Evolutionary conservation across 2,888 invertebrate genomes (phyloP).

Genomic region (Tenthredo amoena): DNA sequence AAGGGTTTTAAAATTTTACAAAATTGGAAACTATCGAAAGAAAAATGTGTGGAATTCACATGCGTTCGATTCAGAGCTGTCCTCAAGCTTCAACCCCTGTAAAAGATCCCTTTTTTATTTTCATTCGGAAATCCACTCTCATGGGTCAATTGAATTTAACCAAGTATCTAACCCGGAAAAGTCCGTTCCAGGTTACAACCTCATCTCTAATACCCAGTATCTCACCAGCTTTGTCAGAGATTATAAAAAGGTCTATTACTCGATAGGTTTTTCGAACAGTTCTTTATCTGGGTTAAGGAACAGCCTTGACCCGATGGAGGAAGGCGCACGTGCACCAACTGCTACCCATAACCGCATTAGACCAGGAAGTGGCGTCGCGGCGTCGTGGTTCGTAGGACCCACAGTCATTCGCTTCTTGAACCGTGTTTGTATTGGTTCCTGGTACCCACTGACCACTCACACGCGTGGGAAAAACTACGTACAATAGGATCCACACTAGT

Average conservation of each 20-base stretch:
- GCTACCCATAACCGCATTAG: conserved; percentile 27
- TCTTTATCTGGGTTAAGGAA: conserved; percentile 60
- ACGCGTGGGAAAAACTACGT: conserved; percentile 8
- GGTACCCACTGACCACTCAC: conserved; percentile 5
- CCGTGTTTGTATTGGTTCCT: conserved; percentile 1
- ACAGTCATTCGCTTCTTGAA: background rate
- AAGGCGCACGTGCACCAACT: conserved; percentile 48
- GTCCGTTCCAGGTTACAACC: background rate
- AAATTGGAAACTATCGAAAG: background rate
- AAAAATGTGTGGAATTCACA: background rate
- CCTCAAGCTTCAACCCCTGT: background rate
- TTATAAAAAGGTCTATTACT: conserved; percentile 41
- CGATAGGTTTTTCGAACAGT: conserved; percentile 61
- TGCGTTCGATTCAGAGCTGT: background rate
- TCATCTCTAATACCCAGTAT: background rate
- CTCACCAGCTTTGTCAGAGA: background rate
- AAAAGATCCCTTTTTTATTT: background rate
- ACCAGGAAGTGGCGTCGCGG: conserved; percentile 42
- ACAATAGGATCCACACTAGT: background rate
- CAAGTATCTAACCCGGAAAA: background rate
- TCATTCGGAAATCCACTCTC: background rate
- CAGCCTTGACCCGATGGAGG: conserved; percentile 64
- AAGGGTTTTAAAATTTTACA: background rate
- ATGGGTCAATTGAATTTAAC: background rate
- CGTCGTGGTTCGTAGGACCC: conserved; percentile 35